phyloP scores from a whole-genome alignment of 2,888 invertebrate genomes.

The Atethmia centrago region DNA sequence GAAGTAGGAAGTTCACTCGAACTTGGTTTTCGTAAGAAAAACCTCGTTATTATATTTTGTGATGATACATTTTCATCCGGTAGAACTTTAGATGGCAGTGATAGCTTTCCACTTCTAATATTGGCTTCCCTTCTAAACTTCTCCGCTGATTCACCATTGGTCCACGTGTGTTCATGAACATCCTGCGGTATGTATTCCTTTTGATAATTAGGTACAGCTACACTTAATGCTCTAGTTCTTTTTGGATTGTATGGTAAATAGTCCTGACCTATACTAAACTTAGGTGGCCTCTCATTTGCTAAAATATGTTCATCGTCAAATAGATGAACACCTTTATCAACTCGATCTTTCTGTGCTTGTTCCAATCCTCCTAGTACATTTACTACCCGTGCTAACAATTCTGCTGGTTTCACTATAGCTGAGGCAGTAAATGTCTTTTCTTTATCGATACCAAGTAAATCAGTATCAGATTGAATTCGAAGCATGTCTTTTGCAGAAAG shows the following conservation, averaged over 20 bases:
- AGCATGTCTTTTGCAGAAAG: conserved; percentile 87
- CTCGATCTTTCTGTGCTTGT: conserved; percentile 84
- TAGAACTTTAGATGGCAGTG: conserved; percentile 77
- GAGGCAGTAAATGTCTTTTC: conserved; percentile 94
- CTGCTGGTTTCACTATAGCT: conserved; percentile 94
- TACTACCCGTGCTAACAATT: conserved; percentile 94
- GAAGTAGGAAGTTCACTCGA: conserved; percentile 79
- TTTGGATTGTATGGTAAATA: conserved; percentile 80
- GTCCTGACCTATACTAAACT: conserved; percentile 90
- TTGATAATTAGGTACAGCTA: conserved; percentile 87
- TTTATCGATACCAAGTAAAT: conserved; percentile 94
- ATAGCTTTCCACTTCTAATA: conserved; percentile 84
- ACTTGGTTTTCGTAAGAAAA: conserved; percentile 81
- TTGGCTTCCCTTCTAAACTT: conserved; percentile 90
- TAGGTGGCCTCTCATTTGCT: conserved; percentile 91
- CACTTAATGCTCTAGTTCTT: conserved; percentile 92
- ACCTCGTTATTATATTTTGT: conserved; percentile 79
- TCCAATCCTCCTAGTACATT: conserved; percentile 93
- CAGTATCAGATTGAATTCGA: conserved; percentile 94
- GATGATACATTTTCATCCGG: conserved; percentile 71
- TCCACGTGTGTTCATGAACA: conserved; percentile 92
- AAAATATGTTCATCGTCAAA: conserved; percentile 94
- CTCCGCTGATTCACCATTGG: conserved; percentile 91
- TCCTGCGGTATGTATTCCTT: conserved; percentile 84
- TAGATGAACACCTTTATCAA: conserved; percentile 91